Evolutionary conservation across 2,797 vertebrate species (phyloP).

Genomic region (Geotrypetes seraphini): DNA sequence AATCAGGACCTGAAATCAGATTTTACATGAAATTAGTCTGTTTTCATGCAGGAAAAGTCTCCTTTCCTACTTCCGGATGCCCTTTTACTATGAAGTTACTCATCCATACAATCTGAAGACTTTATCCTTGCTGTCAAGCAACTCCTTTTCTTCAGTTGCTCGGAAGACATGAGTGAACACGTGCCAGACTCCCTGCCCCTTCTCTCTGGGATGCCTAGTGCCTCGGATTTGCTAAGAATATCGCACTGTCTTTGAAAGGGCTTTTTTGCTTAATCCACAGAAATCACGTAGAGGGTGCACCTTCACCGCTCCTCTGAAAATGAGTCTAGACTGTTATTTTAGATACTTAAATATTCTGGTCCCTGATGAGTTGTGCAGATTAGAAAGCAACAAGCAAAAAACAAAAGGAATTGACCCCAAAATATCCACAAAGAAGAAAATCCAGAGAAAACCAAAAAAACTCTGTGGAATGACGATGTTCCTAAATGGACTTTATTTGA

Average conservation of each 20-base stretch:
- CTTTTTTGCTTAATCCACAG: neutral
- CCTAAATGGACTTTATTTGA: no score
- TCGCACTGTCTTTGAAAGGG: neutral
- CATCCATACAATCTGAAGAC: slow-evolving; percentile 6
- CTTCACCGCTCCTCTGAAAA: slow-evolving; percentile 10
- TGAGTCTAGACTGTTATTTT: neutral
- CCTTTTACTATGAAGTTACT: slow-evolving; percentile 11
- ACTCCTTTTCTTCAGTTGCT: slow-evolving; percentile 9
- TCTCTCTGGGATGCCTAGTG: neutral
- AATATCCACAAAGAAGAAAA: no score
- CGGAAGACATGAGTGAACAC: slow-evolving; percentile 3
- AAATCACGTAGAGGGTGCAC: neutral
- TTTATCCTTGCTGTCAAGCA: slow-evolving; percentile 7
- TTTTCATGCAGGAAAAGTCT: no score
- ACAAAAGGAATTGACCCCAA: no score
- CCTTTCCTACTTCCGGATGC: slow-evolving; percentile 5
- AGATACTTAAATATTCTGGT: slow-evolving; percentile 5
- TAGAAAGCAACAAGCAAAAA: no score
- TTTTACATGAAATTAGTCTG: no score
- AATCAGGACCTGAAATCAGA: no score
- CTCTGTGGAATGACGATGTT: no score
- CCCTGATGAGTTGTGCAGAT: slow-evolving; percentile 14
- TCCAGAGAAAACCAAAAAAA: no score
- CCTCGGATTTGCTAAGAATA: neutral
- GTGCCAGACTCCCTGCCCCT: neutral